Conservation (phyloP, 2,888 invertebrate species). For the Tenthredo amoena region DNA sequence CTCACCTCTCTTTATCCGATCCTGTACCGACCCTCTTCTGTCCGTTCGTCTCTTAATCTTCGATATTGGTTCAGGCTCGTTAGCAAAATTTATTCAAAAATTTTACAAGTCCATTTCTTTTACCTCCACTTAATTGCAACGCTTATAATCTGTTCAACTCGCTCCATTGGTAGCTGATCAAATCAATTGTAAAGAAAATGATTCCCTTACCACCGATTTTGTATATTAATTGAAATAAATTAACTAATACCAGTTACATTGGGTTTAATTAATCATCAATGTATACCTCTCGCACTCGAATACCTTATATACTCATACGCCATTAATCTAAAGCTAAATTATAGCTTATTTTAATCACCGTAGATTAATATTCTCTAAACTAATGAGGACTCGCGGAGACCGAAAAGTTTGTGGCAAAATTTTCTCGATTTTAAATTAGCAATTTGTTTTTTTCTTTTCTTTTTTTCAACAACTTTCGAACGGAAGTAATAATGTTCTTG, state of each 20-base stretch:
- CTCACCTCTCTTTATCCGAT: constrained; percentile 44
- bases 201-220: background rate
- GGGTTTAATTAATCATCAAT: background rate
- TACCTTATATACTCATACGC: background rate
- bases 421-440: background rate
- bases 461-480: background rate
- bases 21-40: background rate
- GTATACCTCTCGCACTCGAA: background rate
- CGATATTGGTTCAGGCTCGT: background rate
- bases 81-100: background rate
- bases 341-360: background rate
- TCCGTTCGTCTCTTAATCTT: constrained; percentile 24
- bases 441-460: background rate
- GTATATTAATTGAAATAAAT: background rate
- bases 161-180: background rate
- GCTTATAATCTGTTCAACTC: background rate
- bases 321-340: constrained; percentile 1
- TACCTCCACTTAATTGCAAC: background rate
- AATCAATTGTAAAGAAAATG: background rate
- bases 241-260: background rate
- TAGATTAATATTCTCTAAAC: background rate
- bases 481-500: background rate
- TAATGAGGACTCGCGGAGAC: background rate
- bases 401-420: background rate
- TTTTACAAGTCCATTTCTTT: background rate